phyloP scores from a whole-genome alignment of 2,888 invertebrate species.

The Eustalomyia histrio region DNA sequence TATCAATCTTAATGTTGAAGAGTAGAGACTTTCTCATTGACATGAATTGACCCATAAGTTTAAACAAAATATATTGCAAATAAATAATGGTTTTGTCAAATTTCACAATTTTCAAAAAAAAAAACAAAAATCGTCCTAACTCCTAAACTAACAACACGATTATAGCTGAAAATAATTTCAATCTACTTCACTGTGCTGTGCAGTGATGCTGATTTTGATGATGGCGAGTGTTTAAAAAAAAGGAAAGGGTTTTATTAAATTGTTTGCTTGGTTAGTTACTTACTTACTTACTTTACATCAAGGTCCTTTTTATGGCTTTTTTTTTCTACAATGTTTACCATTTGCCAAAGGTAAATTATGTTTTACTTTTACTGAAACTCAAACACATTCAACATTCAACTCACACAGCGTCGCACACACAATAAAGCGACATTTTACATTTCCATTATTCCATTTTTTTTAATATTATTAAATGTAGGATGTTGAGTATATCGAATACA shows the following conservation, averaged over 20 bases:
- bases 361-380: slow-evolving; percentile 37
- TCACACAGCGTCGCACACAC: not conserved
- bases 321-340: slow-evolving; percentile 13
- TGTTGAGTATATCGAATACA: not conserved
- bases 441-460: not conserved
- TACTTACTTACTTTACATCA: slow-evolving; percentile 43
- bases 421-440: not conserved
- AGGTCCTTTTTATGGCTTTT: slow-evolving; percentile 20
- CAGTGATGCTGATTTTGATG: slow-evolving; percentile 3
- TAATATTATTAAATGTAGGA: not conserved
- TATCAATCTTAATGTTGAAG: no score
- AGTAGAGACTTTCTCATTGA: no score
- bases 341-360: slow-evolving; percentile 51
- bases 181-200: slow-evolving; percentile 1
- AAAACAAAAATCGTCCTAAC: no score
- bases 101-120: no score
- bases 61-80: no score
- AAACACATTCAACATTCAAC: not conserved
- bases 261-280: slow-evolving; percentile 43
- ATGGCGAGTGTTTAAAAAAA: slow-evolving; percentile 14
- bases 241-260: slow-evolving; percentile 19
- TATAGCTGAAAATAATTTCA: no score
- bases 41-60: no score
- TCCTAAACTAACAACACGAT: no score
- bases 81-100: no score